Base-by-base conservation (phyloP, 2,113 vertebrate genomes). In the Taurulus bubalis region DNA sequence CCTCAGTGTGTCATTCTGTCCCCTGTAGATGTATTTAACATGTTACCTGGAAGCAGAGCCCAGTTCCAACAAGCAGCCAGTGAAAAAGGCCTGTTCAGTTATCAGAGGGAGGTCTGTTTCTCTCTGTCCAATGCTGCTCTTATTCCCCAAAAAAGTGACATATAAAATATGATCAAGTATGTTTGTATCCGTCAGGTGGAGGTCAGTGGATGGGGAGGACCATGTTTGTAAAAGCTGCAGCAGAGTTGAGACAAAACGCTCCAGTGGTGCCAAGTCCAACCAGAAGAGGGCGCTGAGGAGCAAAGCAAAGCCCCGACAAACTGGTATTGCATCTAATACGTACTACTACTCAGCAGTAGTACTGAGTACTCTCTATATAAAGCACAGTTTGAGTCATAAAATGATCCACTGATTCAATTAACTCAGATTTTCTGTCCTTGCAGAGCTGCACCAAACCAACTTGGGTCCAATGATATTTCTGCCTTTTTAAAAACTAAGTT, bases 201-300 rank as follows among this genome's bases (percentile, higher is more conserved):
- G 73, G 47, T 90, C 91, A 34, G 89, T 49, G 49, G 87, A 90
- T 22, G 78, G 83, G 1, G 47, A 78, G 0, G 68, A 86, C 40
- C 1, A 5, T 8, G 53, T 75, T 10, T 88, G 86, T 55, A 64
- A 71, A 60, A 67, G 75, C 67, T 87, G 90, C 65, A 28, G 26
- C 16, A 42, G 16, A 8, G 36, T 66, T 32, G 8, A 38, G 30
- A 42, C 0, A 12, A 20, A 24, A 32, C 0, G 38, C 38, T 12
- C 28, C 51, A 55, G 65, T 22, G 32, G 36, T 26, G 5, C 16
- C 15, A 24, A 22, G 3, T 69, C 32, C 16, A n/a, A 28, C 85
- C 92, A 86, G 45, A 65, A 63, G 92, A 82, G 72, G 81, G 83
- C 20, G 30, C n/a, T 15, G 15, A 71, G 11, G 79, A 77, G 83